Percentiles rank a stretch among this genome's conserved stretches.
phyloP scores from a whole-genome alignment of 2,797 vertebrate genomes.

The Urocyon cinereoargenteus region DNA sequence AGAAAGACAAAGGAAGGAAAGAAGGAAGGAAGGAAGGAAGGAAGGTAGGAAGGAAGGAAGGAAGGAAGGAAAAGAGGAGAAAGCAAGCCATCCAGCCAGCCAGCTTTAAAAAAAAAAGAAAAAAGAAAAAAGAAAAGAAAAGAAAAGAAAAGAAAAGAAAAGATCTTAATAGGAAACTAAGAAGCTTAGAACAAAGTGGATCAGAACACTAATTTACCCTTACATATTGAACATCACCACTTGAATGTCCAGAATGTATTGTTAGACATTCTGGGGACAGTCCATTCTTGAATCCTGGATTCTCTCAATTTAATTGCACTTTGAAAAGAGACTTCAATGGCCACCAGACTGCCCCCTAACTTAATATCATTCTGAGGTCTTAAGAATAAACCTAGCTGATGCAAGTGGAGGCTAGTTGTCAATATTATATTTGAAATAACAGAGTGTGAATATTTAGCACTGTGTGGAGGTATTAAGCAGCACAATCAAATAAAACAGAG shows the following conservation, averaged over 20 bases:
- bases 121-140: too few relatives aligned
- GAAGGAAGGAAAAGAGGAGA: too few relatives aligned
- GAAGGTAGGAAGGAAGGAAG: too few relatives aligned
- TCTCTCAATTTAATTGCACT: not conserved
- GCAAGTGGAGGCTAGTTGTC: not conserved
- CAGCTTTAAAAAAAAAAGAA: too few relatives aligned
- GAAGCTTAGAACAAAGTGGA: not conserved
- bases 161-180: slow-evolving; percentile 7
- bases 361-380: not conserved
- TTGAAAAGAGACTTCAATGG: slow-evolving; percentile 4
- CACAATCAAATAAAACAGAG: not conserved
- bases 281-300: not conserved
- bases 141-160: not conserved
- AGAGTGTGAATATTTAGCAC: not conserved
- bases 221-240: not conserved
- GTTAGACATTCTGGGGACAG: not conserved
- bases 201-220: not conserved
- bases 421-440: not conserved
- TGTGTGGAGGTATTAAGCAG: not conserved
- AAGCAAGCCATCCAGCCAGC: too few relatives aligned
- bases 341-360: not conserved
- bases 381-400: slow-evolving; percentile 21
- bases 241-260: not conserved
- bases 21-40: too few relatives aligned
- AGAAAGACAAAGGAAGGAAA: too few relatives aligned